A percentile compares a stretch with the other conserved stretches of the same genome.
phyloP scores from a whole-genome alignment of 1,140 invertebrate genomes.

The Pinna nobilis region DNA sequence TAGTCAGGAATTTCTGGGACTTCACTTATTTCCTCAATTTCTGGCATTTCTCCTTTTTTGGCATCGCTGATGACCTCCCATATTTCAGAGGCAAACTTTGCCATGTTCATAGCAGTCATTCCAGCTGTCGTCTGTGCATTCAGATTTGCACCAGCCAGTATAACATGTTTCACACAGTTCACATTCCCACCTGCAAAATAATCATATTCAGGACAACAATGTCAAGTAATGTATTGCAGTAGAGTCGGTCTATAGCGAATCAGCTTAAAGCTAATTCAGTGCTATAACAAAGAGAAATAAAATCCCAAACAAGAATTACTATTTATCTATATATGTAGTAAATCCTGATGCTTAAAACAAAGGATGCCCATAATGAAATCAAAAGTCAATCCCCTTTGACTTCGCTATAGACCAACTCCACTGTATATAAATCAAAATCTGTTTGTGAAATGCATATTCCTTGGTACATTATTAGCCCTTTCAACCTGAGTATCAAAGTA shows the following conservation, averaged over 20 bases:
- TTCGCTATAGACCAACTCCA: too few species aligned
- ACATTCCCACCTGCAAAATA: conserved; percentile 42
- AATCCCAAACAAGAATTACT: not conserved
- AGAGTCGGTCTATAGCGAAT: too few species aligned
- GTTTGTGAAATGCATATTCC: too few species aligned
- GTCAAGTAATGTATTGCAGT: too few species aligned
- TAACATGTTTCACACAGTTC: conserved; percentile 51
- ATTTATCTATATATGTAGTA: not conserved
- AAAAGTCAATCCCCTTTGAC: too few species aligned
- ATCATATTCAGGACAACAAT: not conserved
- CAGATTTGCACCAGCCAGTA: conserved; percentile 45
- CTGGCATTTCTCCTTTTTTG: conserved; percentile 51
- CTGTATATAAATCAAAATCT: too few species aligned
- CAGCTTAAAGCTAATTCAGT: too few species aligned
- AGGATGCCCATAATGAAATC: too few species aligned
- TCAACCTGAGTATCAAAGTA: too few species aligned
- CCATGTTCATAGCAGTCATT: conserved; percentile 44
- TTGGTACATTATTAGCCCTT: too few species aligned
- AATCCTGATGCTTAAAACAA: too few species aligned
- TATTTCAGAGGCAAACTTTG: conserved; percentile 38
- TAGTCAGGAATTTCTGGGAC: conserved; percentile 55
- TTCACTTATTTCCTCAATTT: conserved; percentile 53
- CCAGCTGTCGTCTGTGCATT: conserved; percentile 39
- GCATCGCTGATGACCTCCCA: conserved; percentile 50
- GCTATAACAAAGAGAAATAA: not conserved